Evolutionary conservation across 1,140 invertebrate genomes (phyloP).

Genomic region (Drosophila nikananu): DNA sequence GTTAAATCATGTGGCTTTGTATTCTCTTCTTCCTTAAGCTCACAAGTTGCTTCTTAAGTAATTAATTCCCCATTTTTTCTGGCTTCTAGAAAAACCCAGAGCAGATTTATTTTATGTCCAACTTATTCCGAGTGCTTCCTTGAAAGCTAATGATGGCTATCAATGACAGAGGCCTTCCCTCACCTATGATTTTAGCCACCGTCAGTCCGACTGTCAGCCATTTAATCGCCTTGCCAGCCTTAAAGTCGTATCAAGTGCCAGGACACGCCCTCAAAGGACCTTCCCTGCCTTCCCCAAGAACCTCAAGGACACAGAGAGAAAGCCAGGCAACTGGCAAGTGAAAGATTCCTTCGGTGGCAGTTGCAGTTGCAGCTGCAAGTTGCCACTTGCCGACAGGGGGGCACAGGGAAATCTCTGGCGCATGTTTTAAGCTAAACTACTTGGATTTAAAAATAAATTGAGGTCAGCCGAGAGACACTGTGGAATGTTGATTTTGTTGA

Average conservation of each 20-base stretch:
- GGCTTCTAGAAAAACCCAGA: neutral
- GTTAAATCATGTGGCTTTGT: neutral
- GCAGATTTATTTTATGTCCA: neutral
- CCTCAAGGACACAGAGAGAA: slow-evolving; percentile 5
- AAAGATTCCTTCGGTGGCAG: slow-evolving; percentile 16
- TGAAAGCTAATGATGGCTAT: slow-evolving; percentile 18
- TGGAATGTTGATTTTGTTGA: slow-evolving; percentile 42
- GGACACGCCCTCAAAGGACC: slow-evolving; percentile 5
- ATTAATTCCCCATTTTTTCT: neutral
- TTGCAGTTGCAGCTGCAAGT: slow-evolving; percentile 14
- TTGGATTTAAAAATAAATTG: slow-evolving; percentile 81
- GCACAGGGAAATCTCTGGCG: slow-evolving; percentile 42
- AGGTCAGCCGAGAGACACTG: slow-evolving; percentile 64
- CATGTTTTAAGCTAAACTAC: slow-evolving; percentile 77
- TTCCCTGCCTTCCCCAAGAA: neutral
- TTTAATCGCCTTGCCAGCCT: slow-evolving; percentile 22
- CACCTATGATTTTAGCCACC: slow-evolving; percentile 18
- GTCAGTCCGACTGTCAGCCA: neutral
- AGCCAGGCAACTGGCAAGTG: slow-evolving; percentile 19
- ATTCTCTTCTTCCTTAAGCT: neutral
- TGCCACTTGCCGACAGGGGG: neutral
- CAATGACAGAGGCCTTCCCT: neutral
- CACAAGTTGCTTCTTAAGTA: neutral
- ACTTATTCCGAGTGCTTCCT: neutral
- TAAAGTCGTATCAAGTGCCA: slow-evolving; percentile 10